Evolutionary conservation across 2,113 vertebrate genomes (phyloP).

Genomic region (Ivindomyrus marchei): DNA sequence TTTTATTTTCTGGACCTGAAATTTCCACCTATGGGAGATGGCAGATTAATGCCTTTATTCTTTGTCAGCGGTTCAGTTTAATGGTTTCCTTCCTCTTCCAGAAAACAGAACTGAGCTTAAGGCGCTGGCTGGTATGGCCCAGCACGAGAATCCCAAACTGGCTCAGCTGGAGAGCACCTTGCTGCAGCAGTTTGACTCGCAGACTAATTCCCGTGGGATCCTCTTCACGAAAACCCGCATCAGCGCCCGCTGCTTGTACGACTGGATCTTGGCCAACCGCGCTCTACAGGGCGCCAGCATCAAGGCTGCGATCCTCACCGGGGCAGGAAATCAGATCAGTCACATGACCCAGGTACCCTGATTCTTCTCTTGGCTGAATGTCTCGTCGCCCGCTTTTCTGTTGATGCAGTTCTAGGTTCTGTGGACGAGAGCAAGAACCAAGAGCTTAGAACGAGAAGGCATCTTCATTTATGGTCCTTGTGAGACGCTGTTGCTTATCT

Average conservation of each 20-base stretch:
- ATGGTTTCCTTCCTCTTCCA: slow-evolving; percentile 39
- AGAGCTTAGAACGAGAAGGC: not conserved
- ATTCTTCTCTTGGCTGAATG: not conserved
- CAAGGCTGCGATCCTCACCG: slow-evolving; percentile 61
- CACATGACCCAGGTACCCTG: slow-evolving; percentile 80
- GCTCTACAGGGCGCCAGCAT: slow-evolving; percentile 48
- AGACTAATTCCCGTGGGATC: slow-evolving; percentile 56
- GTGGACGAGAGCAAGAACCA: not conserved
- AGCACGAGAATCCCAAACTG: slow-evolving; percentile 77
- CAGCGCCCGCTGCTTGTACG: slow-evolving; percentile 62
- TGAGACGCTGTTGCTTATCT: not conserved
- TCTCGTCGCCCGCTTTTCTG: not conserved
- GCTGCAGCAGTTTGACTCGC: slow-evolving; percentile 54
- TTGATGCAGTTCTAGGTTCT: not conserved
- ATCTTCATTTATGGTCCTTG: not conserved
- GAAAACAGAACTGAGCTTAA: slow-evolving; percentile 54
- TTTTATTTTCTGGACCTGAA: not conserved
- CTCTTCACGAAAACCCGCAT: slow-evolving; percentile 77
- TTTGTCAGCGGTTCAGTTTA: not conserved
- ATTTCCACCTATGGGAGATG: not conserved
- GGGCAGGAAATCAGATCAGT: slow-evolving; percentile 62
- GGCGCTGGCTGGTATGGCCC: slow-evolving; percentile 29
- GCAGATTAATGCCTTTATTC: not conserved
- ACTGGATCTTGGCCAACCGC: slow-evolving; percentile 67
- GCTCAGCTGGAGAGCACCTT: slow-evolving; percentile 64